phyloP scores from a whole-genome alignment of 2,888 invertebrate species.

The Acanthoscelides obtectus region DNA sequence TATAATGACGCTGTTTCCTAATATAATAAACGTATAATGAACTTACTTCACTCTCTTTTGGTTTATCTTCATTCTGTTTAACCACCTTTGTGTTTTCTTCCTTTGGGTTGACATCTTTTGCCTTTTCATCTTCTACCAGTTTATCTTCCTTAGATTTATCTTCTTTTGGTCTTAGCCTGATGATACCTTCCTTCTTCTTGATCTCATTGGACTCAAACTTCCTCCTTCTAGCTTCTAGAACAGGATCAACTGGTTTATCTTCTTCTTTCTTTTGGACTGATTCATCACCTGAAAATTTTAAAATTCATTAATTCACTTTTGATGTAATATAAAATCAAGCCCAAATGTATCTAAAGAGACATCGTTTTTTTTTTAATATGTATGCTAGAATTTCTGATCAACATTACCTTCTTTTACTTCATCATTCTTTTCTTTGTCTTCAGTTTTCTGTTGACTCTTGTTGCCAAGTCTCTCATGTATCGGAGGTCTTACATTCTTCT shows the following conservation, averaged over 20 bases:
- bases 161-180: constrained; percentile 44
- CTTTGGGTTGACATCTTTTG: constrained; percentile 1
- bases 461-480: neutral
- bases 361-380: neutral
- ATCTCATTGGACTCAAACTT: constrained; percentile 53
- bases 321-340: no score
- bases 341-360: no score
- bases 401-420: constrained; percentile 8
- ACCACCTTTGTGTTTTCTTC: constrained; percentile 1
- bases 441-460: neutral
- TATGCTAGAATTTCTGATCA: neutral
- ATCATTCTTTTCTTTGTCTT: constrained; percentile 10
- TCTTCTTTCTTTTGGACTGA: constrained; percentile 11
- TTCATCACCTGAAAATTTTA: neutral
- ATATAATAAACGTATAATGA: no score
- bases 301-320: no score
- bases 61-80: constrained; percentile 8
- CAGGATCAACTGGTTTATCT: constrained; percentile 40
- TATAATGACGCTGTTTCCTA: no score
- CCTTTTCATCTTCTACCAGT: neutral
- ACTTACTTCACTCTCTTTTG: no score
- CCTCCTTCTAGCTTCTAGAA: constrained; percentile 51
- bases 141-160: constrained; percentile 9
- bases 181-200: constrained; percentile 48
- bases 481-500: neutral